Base-by-base conservation (phyloP, 2,888 invertebrate genomes). In the Leptinotarsa haldemani region DNA sequence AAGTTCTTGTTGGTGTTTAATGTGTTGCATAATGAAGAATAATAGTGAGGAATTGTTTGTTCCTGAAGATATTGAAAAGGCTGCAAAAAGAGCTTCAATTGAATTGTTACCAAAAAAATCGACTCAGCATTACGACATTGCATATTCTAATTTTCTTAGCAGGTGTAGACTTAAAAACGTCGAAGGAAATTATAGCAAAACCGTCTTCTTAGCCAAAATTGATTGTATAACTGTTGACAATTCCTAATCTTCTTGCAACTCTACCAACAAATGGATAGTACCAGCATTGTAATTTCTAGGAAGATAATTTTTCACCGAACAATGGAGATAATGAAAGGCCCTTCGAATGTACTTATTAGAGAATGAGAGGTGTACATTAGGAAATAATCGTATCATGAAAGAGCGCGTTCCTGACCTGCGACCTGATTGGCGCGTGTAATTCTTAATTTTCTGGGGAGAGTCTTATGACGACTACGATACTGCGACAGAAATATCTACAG, bases 301-400 rank as follows among this genome's bases (percentile, higher is more conserved):
- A 20, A 25, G 12, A 20, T 56, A 56, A 56, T 56, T 56, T 56
- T 56, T 56, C 61, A 61, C 40, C 18, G 40, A 61, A 61, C 61
- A 61, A 61, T 61, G 1, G 61, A 61, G 16, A 18, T 61, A 18
- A 61, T 61, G 61, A 61, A n/a, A 25, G 58, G 61, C 18, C 16
- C 61, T 61, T 61, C 61, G 56, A 30, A 61, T 16, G 30, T 40
- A 40, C 61, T 40, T 1, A 40, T 61, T 40, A 16, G 15, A n/a
- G 61, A 61, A 61, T 40, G 61, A 56, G 56, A 74, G 73, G 70
- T 67, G 66, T 53, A 64, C 50, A 73, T 73, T 73, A 58, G 58
- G 70, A 74, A 70, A 79, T 80, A 80, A 80, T 80, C 79, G 73
- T 77, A 80, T 80, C 79, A 80, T 80, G 76, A 80, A 75, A 80